Percentiles rank a stretch among this genome's conserved stretches.
Evolutionary conservation across 1,140 invertebrate species (phyloP).

Genomic region (Drosophila saltans): DNA sequence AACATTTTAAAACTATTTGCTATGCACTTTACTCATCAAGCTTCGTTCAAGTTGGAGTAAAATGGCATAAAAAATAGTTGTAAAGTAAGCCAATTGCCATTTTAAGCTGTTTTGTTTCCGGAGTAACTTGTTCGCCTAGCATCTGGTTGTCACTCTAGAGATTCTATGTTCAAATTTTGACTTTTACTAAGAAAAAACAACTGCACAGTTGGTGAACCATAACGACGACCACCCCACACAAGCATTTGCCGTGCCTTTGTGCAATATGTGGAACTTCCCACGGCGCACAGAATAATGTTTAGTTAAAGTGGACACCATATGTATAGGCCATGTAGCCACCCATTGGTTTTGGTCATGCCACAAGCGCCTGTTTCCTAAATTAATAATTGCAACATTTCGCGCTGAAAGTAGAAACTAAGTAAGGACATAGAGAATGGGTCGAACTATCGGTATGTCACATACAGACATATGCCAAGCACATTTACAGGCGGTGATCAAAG

Average conservation of each 20-base stretch:
- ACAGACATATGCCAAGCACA: constrained; percentile 49
- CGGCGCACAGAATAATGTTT: constrained; percentile 29
- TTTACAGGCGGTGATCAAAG: constrained; percentile 24
- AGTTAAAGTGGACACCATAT: constrained; percentile 49
- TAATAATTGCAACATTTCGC: constrained; percentile 78
- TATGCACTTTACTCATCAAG: too few relatives aligned
- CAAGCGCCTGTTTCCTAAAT: constrained; percentile 60
- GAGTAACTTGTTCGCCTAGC: background rate
- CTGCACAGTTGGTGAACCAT: constrained; percentile 29
- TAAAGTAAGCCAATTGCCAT: background rate
- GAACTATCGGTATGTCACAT: constrained; percentile 33
- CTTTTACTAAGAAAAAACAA: constrained; percentile 9
- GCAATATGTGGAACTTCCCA: constrained; percentile 58
- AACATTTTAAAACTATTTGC: too few relatives aligned
- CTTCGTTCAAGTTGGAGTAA: too few relatives aligned
- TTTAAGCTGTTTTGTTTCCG: background rate
- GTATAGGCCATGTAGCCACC: constrained; percentile 12
- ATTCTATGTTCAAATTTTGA: background rate
- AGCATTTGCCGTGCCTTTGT: constrained; percentile 22
- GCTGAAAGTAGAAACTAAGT: constrained; percentile 46
- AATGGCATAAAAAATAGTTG: too few relatives aligned
- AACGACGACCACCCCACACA: constrained; percentile 35
- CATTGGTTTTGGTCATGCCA: constrained; percentile 24
- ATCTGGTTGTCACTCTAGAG: background rate
- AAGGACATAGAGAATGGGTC: constrained; percentile 17